phyloP scores from a whole-genome alignment of 2,113 vertebrate genomes.

The Acrocephalus arundinaceus region DNA sequence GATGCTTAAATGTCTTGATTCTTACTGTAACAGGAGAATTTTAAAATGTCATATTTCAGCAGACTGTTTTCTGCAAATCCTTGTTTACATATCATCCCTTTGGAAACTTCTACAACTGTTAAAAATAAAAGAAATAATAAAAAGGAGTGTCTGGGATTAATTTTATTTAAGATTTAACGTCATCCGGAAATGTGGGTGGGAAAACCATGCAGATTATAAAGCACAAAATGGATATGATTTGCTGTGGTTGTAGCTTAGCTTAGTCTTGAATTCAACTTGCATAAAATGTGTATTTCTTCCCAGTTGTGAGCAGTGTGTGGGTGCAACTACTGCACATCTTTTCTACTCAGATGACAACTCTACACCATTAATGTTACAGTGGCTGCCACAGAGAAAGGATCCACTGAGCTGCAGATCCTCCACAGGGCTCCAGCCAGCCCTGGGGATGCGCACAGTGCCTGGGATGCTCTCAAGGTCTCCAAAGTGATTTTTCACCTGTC shows the following conservation, averaged over 20 bases:
- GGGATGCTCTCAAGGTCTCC: not conserved
- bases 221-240: not conserved
- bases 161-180: not conserved
- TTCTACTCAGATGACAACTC: not conserved
- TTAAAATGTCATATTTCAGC: not conserved
- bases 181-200: not conserved
- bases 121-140: not conserved
- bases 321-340: not conserved
- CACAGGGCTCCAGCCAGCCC: not conserved
- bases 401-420: not conserved
- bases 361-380: not conserved
- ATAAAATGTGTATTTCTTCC: rapidly evolving
- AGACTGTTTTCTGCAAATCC: not conserved
- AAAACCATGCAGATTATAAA: not conserved
- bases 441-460: not conserved
- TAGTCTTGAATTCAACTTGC: not conserved
- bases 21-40: not conserved
- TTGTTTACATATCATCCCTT: not conserved
- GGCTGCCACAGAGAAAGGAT: not conserved
- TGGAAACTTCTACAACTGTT: not conserved
- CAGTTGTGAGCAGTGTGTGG: not conserved
- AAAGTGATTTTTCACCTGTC: conserved; percentile 12
- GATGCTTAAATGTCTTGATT: not conserved
- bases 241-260: not conserved
- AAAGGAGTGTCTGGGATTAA: not conserved